These are phyloP conservation scores for Crematogaster levior DNA, from an alignment of 2,888 invertebrate genomes.

Conservation along the genomic window DNA sequence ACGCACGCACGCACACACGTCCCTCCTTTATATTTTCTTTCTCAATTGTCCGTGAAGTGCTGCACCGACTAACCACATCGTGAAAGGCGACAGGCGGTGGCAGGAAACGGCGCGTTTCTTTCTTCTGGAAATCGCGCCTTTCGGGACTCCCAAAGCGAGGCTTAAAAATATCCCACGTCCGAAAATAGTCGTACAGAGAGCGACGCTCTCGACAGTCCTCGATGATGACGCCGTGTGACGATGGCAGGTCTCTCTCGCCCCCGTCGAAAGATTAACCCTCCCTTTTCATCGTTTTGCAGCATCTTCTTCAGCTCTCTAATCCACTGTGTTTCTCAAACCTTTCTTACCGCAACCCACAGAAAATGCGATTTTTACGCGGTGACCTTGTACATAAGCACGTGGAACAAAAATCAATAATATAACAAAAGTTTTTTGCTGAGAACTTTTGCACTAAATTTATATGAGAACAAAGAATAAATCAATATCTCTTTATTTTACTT, in stretches of 20 bases:
- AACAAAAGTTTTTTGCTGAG: neutral
- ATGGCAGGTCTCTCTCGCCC: constrained; percentile 28
- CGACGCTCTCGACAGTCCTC: constrained; percentile 51
- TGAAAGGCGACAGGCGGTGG: constrained; percentile 38
- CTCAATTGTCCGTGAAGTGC: constrained; percentile 63
- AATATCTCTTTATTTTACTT: neutral
- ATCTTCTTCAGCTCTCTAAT: constrained; percentile 6
- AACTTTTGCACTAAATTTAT: neutral
- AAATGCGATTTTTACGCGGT: neutral
- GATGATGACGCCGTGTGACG: constrained; percentile 49
- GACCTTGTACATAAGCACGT: neutral
- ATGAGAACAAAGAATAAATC: neutral
- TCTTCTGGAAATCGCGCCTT: constrained; percentile 69
- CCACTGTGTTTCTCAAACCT: constrained; percentile 13
- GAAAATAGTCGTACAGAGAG: constrained; percentile 68
- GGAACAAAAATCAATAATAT: neutral
- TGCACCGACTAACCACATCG: constrained; percentile 27
- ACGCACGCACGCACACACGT: neutral
- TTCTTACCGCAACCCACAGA: neutral
- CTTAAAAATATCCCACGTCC: constrained; percentile 81
- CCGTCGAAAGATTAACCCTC: constrained; percentile 6
- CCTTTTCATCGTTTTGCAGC: constrained; percentile 26
- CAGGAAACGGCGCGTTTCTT: constrained; percentile 64
- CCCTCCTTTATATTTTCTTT: constrained; percentile 54
- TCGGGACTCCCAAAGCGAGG: constrained; percentile 72